These are phyloP conservation scores for Calliphora vomitoria DNA, from an alignment of 2,888 invertebrate genomes.

Conservation along the genomic window DNA sequence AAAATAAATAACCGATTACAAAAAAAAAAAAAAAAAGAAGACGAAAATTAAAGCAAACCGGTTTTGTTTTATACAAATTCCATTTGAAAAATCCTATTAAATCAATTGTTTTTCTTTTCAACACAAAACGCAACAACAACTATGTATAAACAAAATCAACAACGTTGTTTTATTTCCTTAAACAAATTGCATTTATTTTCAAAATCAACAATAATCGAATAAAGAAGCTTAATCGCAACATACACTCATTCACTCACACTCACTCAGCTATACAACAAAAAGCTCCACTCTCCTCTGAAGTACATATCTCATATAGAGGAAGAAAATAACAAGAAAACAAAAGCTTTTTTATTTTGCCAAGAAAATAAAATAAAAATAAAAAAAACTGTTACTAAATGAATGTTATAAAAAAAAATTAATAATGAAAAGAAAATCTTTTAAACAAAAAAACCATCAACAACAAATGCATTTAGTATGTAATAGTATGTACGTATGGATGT, in stretches of 20 bases:
- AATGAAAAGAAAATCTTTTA: constrained; percentile 26
- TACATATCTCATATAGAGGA: constrained; percentile 1
- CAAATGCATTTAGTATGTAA: too few relatives aligned
- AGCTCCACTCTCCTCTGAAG: constrained; percentile 33
- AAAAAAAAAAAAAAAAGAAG: constrained; percentile 2
- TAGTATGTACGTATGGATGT: too few relatives aligned
- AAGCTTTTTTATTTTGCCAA: constrained; percentile 32
- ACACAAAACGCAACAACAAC: constrained; percentile 10
- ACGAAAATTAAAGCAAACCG: constrained; percentile 43
- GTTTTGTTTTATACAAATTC: constrained; percentile 36
- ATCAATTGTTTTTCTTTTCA: constrained; percentile 37
- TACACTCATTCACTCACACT: neutral
- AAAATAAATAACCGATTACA: constrained; percentile 22
- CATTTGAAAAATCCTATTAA: constrained; percentile 54
- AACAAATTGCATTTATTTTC: constrained; percentile 61
- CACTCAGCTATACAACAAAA: constrained; percentile 15
- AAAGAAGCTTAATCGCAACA: constrained; percentile 26
- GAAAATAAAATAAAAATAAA: constrained; percentile 4
- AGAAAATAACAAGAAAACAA: constrained; percentile 9
- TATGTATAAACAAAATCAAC: constrained; percentile 28
- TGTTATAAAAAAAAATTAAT: constrained; percentile 12
- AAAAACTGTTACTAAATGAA: constrained; percentile 8
- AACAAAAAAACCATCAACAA: neutral
- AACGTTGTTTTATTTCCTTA: constrained; percentile 62
- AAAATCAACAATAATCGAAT: constrained; percentile 38